These are phyloP conservation scores for Phyllopteryx taeniolatus DNA, from an alignment of 2,113 vertebrate genomes.

Conservation along the genomic window DNA sequence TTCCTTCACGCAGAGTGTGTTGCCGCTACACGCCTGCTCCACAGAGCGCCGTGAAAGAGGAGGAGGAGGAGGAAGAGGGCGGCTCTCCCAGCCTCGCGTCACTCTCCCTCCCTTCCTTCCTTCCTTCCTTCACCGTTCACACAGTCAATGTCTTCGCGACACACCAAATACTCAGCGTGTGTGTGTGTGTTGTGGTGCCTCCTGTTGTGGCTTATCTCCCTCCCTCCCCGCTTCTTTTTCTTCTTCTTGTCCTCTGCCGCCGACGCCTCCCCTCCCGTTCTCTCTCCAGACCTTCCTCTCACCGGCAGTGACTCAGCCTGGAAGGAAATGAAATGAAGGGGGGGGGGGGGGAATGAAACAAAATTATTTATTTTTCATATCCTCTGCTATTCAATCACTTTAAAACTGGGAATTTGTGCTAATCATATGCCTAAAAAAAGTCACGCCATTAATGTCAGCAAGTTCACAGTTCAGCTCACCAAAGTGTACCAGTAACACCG, in stretches of 20 bases:
- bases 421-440: not conserved
- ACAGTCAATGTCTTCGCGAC: constrained; percentile 58
- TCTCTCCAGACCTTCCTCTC: constrained; percentile 85
- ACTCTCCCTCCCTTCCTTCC: constrained; percentile 64
- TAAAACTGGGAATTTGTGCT: not conserved
- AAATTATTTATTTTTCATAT: constrained; percentile 60
- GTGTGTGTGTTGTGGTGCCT: constrained; percentile 55
- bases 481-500: not conserved
- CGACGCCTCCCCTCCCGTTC: constrained; percentile 67
- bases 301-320: constrained; percentile 92
- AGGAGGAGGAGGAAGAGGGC: constrained; percentile 45
- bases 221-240: constrained; percentile 48
- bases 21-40: constrained; percentile 81
- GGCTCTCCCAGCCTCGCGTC: constrained; percentile 76
- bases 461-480: no score
- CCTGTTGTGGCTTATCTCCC: constrained; percentile 68
- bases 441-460: no score
- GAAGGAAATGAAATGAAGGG: constrained; percentile 83
- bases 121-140: constrained; percentile 59
- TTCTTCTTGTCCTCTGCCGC: constrained; percentile 61
- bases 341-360: constrained; percentile 54
- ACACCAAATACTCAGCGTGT: constrained; percentile 31
- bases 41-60: constrained; percentile 71
- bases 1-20: constrained; percentile 87
- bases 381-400: constrained; percentile 17